Evolutionary conservation across 2,888 invertebrate species (phyloP).

Genomic region (Cepaea hortensis): DNA sequence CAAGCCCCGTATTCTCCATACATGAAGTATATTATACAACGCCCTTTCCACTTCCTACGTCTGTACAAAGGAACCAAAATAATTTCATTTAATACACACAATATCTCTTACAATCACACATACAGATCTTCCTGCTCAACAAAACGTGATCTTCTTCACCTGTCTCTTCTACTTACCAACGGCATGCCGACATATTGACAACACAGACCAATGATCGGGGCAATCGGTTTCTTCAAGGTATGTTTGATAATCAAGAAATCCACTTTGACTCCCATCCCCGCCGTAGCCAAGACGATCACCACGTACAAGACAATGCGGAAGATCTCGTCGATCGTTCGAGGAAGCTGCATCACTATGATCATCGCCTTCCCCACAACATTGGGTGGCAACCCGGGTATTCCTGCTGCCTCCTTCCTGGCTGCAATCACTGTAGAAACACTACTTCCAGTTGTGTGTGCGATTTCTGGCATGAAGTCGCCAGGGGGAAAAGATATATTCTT

Average conservation of each 20-base stretch:
- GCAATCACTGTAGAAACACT: background rate
- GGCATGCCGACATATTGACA: slow-evolving; percentile 79
- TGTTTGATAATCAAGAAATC: slow-evolving; percentile 74
- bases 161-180: slow-evolving; percentile 72
- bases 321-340: slow-evolving; percentile 60
- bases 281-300: slow-evolving; percentile 74
- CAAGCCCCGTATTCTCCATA: too few species aligned
- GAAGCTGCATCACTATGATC: slow-evolving; percentile 59
- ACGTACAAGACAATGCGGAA: slow-evolving; percentile 72
- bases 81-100: too few species aligned
- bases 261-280: slow-evolving; percentile 78
- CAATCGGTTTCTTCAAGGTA: slow-evolving; percentile 77
- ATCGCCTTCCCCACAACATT: slow-evolving; percentile 27
- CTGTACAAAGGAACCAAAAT: too few species aligned
- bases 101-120: background rate
- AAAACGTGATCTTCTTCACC: too few species aligned
- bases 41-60: too few species aligned
- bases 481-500: background rate
- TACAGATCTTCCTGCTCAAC: background rate
- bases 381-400: background rate
- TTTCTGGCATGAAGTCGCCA: too few species aligned
- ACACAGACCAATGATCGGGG: slow-evolving; percentile 77
- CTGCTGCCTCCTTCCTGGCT: background rate
- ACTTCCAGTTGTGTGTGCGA: background rate
- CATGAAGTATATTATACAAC: too few species aligned